Evolutionary conservation across 2,113 vertebrate genomes (phyloP), one percentile per base, ranked within the genome.

Genomic region (Anseranas semipalmata): DNA sequence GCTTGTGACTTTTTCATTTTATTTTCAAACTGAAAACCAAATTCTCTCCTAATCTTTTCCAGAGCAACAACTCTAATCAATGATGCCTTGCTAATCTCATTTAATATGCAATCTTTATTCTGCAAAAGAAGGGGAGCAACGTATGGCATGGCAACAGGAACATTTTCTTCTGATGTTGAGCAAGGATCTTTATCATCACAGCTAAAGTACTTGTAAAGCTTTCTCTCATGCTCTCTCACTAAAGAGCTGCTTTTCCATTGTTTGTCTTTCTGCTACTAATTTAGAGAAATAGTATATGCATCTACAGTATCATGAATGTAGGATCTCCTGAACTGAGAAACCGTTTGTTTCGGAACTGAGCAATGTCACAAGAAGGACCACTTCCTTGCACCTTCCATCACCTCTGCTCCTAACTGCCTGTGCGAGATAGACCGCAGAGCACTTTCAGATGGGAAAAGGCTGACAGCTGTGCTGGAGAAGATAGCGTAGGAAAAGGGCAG

Each of bases 1-100:
- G 41, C 89, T 89, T 91, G 17, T 58, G 66, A 89, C 53, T 87
- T 87, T 87, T 82, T 75, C 5, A 32, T 91, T 95, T 92, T 76
- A 50, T 86, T 94, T 95, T 94, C 86, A 76, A 90, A 87, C 48
- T 62, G 39, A 91, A 92, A 96, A 68, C 50, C 73, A 85, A 96
- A 93, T 89, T 45, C 46, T 89, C 39, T 92, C 65, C 32, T 93
- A 95, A 89, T 73, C 41, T 90, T 79, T 95, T 94, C 91, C 90
- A 95, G 86, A 83, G 53, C 41, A 87, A 70, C 19, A 45, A 16
- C 15, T 84, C 77, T 87, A 76, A 92, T 85, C 77, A 89, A 83
- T 41, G 66, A 91, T 75, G 72, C 66, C 37, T 85, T 66, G 25
- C 41, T 89, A 3, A 77, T 32, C 59, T 90, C 50, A 70, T 78